Percentiles rank a stretch among this genome's conserved stretches.
phyloP scores from a whole-genome alignment of 1,140 invertebrate genomes.

The Neuroterus valhalla region DNA sequence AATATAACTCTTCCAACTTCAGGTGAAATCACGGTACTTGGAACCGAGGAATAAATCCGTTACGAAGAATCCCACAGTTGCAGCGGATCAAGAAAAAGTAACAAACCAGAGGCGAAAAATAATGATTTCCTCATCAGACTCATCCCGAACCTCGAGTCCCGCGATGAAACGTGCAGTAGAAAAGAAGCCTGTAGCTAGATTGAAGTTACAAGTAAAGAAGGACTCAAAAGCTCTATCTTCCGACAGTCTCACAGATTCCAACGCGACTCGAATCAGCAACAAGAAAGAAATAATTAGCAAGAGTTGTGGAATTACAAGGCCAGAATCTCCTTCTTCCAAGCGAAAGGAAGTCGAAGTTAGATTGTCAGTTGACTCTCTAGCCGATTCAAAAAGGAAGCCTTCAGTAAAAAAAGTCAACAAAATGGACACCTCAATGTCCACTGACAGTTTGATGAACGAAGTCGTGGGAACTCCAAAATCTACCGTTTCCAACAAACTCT shows the following conservation, averaged over 20 bases:
- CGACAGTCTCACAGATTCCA: slow-evolving; percentile 74
- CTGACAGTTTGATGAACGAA: slow-evolving; percentile 70
- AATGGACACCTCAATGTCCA: slow-evolving; percentile 71
- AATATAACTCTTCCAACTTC: slow-evolving; percentile 38
- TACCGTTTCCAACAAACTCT: slow-evolving; percentile 63
- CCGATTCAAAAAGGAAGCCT: slow-evolving; percentile 70
- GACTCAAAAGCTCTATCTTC: slow-evolving; percentile 73
- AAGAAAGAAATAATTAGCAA: slow-evolving; percentile 64
- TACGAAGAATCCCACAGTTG: slow-evolving; percentile 55
- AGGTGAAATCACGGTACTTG: slow-evolving; percentile 77
- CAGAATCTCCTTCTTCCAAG: slow-evolving; percentile 70
- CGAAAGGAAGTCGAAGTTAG: slow-evolving; percentile 70
- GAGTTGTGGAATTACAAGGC: slow-evolving; percentile 71
- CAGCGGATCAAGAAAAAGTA: slow-evolving; percentile 63
- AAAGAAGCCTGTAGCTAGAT: slow-evolving; percentile 66
- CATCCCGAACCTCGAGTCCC: slow-evolving; percentile 81
- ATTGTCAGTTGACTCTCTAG: slow-evolving; percentile 75
- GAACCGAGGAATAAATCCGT: slow-evolving; percentile 73
- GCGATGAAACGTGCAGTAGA: slow-evolving; percentile 76
- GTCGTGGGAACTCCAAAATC: slow-evolving; percentile 64
- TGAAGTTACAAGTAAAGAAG: slow-evolving; percentile 70
- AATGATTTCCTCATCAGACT: slow-evolving; percentile 78
- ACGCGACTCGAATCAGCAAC: slow-evolving; percentile 56
- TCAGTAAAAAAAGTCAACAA: slow-evolving; percentile 65
- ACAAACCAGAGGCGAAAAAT: slow-evolving; percentile 64